phyloP scores from a whole-genome alignment of 2,888 invertebrate genomes.

The Lamproptera curius region DNA sequence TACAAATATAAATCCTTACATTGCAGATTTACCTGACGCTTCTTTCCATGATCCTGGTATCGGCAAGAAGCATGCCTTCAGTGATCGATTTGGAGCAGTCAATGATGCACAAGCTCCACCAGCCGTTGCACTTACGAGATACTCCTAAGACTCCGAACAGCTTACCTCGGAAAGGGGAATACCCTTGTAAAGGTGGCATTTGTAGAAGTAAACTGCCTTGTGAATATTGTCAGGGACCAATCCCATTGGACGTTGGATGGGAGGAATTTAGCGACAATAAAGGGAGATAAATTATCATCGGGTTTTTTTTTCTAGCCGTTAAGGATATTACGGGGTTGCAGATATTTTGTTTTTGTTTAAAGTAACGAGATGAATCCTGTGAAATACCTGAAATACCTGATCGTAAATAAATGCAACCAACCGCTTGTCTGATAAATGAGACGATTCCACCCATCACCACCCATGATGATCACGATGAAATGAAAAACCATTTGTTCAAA shows the following conservation, averaged over 20 bases:
- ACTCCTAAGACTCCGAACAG: slow-evolving; percentile 34
- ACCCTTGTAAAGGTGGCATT: slow-evolving; percentile 36
- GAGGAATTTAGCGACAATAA: too few species aligned
- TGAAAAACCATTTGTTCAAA: too few species aligned
- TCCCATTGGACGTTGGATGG: slow-evolving; percentile 34
- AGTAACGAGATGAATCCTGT: too few species aligned
- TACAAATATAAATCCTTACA: neutral
- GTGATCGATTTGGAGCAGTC: slow-evolving; percentile 34
- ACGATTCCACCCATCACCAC: too few species aligned
- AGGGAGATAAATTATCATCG: too few species aligned
- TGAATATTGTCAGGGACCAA: slow-evolving; percentile 39
- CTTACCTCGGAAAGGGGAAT: slow-evolving; percentile 48
- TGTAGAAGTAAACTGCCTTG: slow-evolving; percentile 36
- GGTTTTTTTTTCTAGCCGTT: too few species aligned
- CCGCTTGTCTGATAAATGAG: too few species aligned
- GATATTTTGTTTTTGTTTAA: too few species aligned
- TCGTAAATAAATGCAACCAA: too few species aligned
- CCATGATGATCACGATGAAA: too few species aligned
- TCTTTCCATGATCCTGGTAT: neutral
- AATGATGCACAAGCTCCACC: slow-evolving; percentile 44
- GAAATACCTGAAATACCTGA: too few species aligned
- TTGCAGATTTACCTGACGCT: slow-evolving; percentile 7
- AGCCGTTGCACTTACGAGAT: slow-evolving; percentile 45
- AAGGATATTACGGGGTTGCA: too few species aligned
- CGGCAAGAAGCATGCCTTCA: slow-evolving; percentile 21